Percentiles rank a stretch among this genome's conserved stretches.
These are phyloP conservation scores for Datnioides undecimradiatus DNA, from an alignment of 2,113 vertebrate genomes.

Conservation along the genomic window DNA sequence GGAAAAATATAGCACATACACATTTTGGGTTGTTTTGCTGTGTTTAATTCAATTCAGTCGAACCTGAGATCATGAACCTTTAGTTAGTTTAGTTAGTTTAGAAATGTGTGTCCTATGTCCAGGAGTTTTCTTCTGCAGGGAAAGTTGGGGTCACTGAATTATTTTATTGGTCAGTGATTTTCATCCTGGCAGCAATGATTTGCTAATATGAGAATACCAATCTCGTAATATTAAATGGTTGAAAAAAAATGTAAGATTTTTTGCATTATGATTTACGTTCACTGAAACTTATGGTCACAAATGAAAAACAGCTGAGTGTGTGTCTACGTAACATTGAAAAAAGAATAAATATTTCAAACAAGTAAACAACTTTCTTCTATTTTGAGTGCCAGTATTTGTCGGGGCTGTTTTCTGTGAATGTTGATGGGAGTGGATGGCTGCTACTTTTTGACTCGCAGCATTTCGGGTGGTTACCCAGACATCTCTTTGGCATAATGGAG, in stretches of 20 bases:
- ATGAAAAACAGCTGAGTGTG: background rate
- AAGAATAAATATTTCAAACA: background rate
- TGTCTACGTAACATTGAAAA: background rate
- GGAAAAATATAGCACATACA: background rate
- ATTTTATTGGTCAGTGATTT: background rate
- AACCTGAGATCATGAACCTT: background rate
- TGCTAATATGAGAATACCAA: background rate
- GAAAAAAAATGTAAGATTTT: too few species aligned
- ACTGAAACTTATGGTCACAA: background rate
- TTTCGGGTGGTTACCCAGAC: slow-evolving; percentile 6
- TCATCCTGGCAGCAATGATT: background rate
- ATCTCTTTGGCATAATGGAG: slow-evolving; percentile 37
- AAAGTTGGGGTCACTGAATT: background rate
- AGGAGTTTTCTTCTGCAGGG: background rate
- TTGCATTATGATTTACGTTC: too few species aligned
- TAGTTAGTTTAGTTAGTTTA: too few species aligned
- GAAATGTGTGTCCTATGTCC: background rate
- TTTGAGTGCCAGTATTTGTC: background rate
- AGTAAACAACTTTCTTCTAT: background rate
- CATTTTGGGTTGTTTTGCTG: background rate
- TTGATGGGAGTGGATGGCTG: slow-evolving; percentile 3
- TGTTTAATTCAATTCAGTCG: background rate
- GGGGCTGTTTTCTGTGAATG: background rate
- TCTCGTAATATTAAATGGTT: too few species aligned
- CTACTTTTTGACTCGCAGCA: slow-evolving; percentile 26